Conservation (phyloP, 2,797 vertebrate species). For the Gephyroberyx darwinii region DNA sequence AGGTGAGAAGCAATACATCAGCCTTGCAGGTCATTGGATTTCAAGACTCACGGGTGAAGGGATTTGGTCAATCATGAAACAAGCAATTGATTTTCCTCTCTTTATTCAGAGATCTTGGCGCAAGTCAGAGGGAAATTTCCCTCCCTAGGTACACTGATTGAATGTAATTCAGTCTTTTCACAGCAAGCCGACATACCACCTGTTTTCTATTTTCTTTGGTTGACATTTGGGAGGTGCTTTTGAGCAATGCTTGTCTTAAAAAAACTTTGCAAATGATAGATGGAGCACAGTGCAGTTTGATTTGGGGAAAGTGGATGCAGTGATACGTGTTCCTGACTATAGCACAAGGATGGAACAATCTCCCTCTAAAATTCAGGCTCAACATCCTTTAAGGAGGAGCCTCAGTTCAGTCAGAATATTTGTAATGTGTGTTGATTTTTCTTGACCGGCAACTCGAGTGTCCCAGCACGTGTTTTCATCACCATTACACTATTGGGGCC, state of each 20-base stretch:
- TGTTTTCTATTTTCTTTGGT: conserved; percentile 68
- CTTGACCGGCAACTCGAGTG: conserved; percentile 37
- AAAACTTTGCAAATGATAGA: conserved; percentile 17
- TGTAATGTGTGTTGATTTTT: conserved; percentile 41
- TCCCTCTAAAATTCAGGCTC: conserved; percentile 21
- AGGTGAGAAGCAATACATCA: conserved; percentile 59
- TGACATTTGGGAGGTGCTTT: conserved; percentile 65
- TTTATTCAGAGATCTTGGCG: conserved; percentile 69
- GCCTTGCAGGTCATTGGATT: conserved; percentile 63
- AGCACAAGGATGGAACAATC: conserved; percentile 7
- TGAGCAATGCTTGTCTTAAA: conserved; percentile 28
- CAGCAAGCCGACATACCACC: conserved; percentile 64
- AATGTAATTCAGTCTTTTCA: conserved; percentile 69
- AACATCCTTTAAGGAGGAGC: not conserved
- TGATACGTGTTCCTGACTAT: conserved; percentile 12
- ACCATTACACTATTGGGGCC: conserved; percentile 18
- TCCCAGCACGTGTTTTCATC: conserved; percentile 9
- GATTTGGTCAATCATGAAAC: conserved; percentile 71
- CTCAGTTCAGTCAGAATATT: conserved; percentile 32
- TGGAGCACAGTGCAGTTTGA: conserved; percentile 28
- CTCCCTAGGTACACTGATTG: conserved; percentile 55
- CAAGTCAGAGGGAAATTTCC: conserved; percentile 52
- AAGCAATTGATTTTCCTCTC: conserved; percentile 70
- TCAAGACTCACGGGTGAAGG: conserved; percentile 57
- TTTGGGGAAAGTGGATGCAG: conserved; percentile 15